Evolutionary conservation across 92 coral and sea anemone genomes (phyloP).

Genomic region (Metridium senile): DNA sequence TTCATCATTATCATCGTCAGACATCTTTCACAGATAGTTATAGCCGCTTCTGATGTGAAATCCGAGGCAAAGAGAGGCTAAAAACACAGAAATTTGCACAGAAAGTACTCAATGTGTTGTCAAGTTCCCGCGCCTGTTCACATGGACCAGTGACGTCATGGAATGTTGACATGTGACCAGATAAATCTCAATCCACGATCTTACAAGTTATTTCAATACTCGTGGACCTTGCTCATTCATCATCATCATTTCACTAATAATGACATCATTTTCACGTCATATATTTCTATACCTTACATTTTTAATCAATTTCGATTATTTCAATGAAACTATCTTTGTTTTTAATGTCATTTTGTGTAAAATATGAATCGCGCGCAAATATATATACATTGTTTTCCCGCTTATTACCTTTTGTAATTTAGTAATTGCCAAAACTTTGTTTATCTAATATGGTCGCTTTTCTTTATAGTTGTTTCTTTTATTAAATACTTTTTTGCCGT

Average conservation of each 20-base stretch:
- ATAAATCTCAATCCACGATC: background rate
- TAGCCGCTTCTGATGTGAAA: background rate
- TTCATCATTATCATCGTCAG: constrained; percentile 48
- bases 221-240: background rate
- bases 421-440: too few species aligned
- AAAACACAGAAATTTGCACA: background rate
- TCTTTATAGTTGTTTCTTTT: too few species aligned
- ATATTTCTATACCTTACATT: too few species aligned
- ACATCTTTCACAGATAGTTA: constrained; percentile 40
- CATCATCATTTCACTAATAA: background rate
- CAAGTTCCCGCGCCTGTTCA: constrained; percentile 36
- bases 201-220: background rate
- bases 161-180: constrained; percentile 20
- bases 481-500: too few species aligned
- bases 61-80: background rate
- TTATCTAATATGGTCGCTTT: too few species aligned
- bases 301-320: too few species aligned
- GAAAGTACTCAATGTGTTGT: background rate
- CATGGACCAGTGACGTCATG: constrained; percentile 18
- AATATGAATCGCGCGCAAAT: too few species aligned
- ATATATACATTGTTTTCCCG: too few species aligned
- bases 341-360: too few species aligned
- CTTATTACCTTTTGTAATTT: too few species aligned
- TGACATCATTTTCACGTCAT: too few species aligned
- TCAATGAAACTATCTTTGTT: too few species aligned